Conservation (phyloP, 2,797 vertebrate genomes). For the Mormyrops boulengeri region DNA sequence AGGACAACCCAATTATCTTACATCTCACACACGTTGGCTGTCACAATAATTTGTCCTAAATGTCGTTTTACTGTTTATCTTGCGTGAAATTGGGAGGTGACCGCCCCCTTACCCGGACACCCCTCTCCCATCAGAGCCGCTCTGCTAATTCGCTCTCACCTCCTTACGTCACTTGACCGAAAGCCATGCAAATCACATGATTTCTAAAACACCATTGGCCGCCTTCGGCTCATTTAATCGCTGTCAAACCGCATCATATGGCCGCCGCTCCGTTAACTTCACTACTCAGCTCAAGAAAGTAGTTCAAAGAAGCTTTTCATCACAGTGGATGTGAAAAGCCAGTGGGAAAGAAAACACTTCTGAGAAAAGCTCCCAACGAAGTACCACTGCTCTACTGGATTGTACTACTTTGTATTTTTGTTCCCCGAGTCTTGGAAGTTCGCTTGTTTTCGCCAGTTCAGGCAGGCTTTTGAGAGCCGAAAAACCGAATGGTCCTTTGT, state of each 20-base stretch:
- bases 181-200: conserved; percentile 78
- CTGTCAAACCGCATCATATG: conserved; percentile 68
- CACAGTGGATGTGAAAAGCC: conserved; percentile 39
- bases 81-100: conserved; percentile 25
- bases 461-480: conserved; percentile 33
- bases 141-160: conserved; percentile 55
- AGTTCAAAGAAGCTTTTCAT: conserved; percentile 41
- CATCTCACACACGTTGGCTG: not conserved
- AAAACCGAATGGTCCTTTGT: conserved; percentile 47
- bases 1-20: not conserved
- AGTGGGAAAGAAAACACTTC: conserved; percentile 11
- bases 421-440: conserved; percentile 14
- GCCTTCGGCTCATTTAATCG: conserved; percentile 74
- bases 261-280: conserved; percentile 55
- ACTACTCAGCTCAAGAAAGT: conserved; percentile 31
- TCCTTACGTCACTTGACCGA: conserved; percentile 73
- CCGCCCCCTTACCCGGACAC: conserved; percentile 12
- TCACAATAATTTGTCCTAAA: conserved; percentile 23
- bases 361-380: conserved; percentile 1
- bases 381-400: conserved; percentile 14
- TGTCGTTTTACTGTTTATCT: conserved; percentile 31
- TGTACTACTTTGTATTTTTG: conserved; percentile 16
- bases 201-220: conserved; percentile 74
- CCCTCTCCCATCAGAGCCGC: conserved; percentile 4
- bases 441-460: conserved; percentile 40